Percentiles rank a stretch among this genome's conserved stretches.
Conservation (phyloP, 2,113 vertebrate genomes). For the Elaphurus davidianus region DNA sequence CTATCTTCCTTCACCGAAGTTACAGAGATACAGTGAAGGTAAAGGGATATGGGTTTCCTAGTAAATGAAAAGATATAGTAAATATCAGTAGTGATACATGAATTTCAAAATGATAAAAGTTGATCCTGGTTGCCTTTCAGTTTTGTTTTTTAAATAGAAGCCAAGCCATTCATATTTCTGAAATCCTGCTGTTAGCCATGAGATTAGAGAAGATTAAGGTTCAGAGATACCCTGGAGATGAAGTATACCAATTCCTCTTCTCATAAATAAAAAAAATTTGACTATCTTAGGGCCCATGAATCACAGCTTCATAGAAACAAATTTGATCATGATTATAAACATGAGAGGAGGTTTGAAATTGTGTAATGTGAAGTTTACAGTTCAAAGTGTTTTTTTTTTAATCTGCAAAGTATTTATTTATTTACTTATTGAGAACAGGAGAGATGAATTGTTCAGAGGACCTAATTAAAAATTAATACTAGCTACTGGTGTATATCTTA, state of each 20-base stretch:
- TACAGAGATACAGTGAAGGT: neutral
- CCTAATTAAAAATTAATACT: neutral
- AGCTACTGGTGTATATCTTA: neutral
- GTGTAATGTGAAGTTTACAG: neutral
- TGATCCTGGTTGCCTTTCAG: neutral
- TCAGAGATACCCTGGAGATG: neutral
- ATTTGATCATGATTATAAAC: neutral
- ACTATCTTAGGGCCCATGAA: neutral
- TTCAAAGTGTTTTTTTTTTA: neutral
- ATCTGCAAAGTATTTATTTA: neutral
- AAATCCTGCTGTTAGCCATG: neutral
- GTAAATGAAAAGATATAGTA: neutral
- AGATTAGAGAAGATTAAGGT: neutral
- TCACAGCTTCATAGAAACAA: neutral
- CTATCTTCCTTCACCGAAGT: neutral
- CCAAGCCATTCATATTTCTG: neutral
- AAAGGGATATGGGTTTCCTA: neutral
- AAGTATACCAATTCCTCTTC: neutral
- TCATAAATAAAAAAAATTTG: neutral
- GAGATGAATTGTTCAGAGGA: neutral
- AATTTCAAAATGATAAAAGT: conserved; percentile 1
- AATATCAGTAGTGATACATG: neutral
- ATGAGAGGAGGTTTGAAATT: neutral
- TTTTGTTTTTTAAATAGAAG: neutral
- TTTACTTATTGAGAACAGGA: neutral